These are phyloP conservation scores for Pocillopora meandrina DNA, from an alignment of 92 coral and sea anemone genomes.

Conservation along the genomic window DNA sequence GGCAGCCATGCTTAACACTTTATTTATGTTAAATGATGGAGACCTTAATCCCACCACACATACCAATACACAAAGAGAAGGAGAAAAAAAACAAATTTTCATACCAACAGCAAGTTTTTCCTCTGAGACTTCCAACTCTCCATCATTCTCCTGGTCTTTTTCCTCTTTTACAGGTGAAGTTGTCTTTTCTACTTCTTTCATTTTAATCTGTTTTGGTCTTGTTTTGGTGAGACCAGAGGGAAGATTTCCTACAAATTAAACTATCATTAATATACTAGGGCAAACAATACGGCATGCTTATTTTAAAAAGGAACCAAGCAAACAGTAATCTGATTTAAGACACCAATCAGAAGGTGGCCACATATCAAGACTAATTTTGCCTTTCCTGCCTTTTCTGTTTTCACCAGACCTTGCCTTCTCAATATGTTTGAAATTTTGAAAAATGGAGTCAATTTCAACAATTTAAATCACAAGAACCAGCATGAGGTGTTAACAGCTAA, in stretches of 20 bases:
- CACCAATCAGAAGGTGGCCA: background rate
- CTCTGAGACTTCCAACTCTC: constrained; percentile 4
- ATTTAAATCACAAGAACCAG: no score
- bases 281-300: background rate
- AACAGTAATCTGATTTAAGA: background rate
- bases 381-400: no score
- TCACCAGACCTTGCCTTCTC: no score
- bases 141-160: constrained; percentile 3
- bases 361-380: no score
- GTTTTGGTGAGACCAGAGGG: constrained; percentile 50
- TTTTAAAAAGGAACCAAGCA: background rate
- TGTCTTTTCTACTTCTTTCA: constrained; percentile 8
- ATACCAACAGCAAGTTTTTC: constrained; percentile 10
- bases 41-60: background rate
- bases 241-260: constrained; percentile 35
- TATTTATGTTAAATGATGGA: no score
- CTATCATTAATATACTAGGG: background rate
- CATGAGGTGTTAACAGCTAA: no score
- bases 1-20: no score
- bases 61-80: background rate
- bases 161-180: constrained; percentile 1
- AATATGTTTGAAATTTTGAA: no score
- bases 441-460: no score
- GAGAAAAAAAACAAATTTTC: background rate
- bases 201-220: constrained; percentile 40